These are phyloP conservation scores for Ormyrus rosae DNA, from an alignment of 2,888 invertebrate species.

Conservation along the genomic window DNA sequence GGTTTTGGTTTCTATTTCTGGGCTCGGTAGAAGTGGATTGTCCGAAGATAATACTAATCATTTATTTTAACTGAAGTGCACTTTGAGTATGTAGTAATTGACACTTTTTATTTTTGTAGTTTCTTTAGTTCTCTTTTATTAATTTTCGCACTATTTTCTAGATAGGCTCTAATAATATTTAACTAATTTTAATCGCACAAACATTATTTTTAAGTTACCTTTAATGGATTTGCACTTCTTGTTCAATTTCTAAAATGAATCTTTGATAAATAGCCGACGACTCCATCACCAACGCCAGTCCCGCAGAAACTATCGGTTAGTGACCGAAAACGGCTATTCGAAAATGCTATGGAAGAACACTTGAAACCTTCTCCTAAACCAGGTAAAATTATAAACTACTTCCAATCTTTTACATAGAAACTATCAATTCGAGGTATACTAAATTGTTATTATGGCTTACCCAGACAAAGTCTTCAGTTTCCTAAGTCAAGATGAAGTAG, in stretches of 20 bases:
- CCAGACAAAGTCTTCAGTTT: slow-evolving; percentile 95
- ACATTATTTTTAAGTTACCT: background rate
- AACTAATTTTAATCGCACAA: slow-evolving; percentile 19
- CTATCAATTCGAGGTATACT: background rate
- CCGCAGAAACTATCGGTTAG: slow-evolving; percentile 91
- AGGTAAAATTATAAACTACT: slow-evolving; percentile 78
- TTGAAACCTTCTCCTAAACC: slow-evolving; percentile 90
- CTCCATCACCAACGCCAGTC: slow-evolving; percentile 84
- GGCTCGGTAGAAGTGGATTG: background rate
- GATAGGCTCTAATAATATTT: background rate
- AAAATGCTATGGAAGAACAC: slow-evolving; percentile 95
- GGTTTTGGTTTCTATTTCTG: background rate
- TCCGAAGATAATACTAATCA: slow-evolving; percentile 13
- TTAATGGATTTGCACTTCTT: background rate
- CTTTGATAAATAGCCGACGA: slow-evolving; percentile 70
- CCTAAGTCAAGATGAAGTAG: slow-evolving; percentile 94
- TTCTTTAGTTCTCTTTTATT: slow-evolving; percentile 35
- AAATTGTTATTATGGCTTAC: slow-evolving; percentile 64
- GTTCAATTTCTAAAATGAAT: slow-evolving; percentile 13
- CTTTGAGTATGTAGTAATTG: slow-evolving; percentile 32
- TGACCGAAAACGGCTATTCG: slow-evolving; percentile 96
- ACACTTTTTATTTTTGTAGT: slow-evolving; percentile 34
- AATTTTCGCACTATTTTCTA: slow-evolving; percentile 37
- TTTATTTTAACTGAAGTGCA: slow-evolving; percentile 42
- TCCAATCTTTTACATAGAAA: background rate